Percentiles rank a stretch among this genome's conserved stretches.
Conservation (phyloP, 2,888 invertebrate species). For the Nymphalis c-album region DNA sequence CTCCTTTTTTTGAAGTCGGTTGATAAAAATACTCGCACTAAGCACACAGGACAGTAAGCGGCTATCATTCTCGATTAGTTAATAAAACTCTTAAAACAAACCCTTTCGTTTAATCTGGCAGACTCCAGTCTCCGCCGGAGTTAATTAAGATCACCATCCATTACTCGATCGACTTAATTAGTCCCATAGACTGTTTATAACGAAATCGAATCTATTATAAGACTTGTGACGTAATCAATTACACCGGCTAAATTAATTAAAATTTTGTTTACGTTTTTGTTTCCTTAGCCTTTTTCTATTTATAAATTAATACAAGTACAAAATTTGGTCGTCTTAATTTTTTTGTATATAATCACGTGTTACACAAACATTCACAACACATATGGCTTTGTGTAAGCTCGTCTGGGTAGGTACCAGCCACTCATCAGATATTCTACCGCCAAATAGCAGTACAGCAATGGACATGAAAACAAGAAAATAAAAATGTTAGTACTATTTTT, state of each 20-base stretch:
- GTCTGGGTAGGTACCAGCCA: no score
- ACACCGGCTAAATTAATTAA: neutral
- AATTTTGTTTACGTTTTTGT: neutral
- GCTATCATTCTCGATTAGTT: neutral
- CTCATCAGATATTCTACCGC: no score
- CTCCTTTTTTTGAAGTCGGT: no score
- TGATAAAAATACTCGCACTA: no score
- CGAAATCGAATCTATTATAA: conserved; percentile 16
- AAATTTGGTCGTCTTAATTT: no score
- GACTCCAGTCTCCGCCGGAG: conserved; percentile 19
- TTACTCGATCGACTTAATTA: conserved; percentile 43
- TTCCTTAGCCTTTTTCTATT: neutral
- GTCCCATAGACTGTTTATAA: conserved; percentile 26
- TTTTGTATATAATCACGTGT: no score
- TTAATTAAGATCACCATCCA: conserved; percentile 45
- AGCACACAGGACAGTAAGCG: no score
- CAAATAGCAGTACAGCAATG: no score
- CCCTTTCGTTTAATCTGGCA: conserved; percentile 12
- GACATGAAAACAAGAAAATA: no score
- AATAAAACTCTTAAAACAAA: conserved; percentile 17
- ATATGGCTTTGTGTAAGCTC: no score
- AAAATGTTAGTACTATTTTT: no score
- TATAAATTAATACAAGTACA: neutral
- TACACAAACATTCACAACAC: no score
- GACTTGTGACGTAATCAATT: neutral